Conservation (phyloP, 2,797 vertebrate species). For the Propithecus deckenii region DNA sequence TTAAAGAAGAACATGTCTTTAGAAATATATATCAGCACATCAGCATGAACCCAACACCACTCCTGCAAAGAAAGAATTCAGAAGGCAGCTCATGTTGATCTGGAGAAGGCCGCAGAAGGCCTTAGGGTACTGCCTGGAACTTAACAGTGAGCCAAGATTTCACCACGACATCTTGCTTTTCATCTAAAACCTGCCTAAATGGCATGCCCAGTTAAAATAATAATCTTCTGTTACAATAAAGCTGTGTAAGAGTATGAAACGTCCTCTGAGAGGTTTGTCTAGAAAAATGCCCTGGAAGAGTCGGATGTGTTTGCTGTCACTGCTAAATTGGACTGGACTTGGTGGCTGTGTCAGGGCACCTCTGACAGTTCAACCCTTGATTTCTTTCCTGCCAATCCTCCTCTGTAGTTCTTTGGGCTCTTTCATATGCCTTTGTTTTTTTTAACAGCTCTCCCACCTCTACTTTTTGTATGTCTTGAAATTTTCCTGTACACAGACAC, state of each 20-base stretch:
- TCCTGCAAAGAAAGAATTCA: not conserved
- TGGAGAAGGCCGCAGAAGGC: not conserved
- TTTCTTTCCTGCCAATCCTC: not conserved
- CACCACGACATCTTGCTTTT: not conserved
- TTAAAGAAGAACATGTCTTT: not conserved
- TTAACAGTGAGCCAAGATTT: not conserved
- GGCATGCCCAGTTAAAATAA: not conserved
- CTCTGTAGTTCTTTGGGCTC: not conserved
- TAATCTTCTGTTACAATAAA: not conserved
- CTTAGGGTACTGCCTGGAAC: not conserved
- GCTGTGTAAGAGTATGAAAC: not conserved
- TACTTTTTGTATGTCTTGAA: not conserved
- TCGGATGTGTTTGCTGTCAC: fast-evolving
- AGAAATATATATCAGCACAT: not conserved
- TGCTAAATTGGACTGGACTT: not conserved
- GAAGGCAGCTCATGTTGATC: not conserved
- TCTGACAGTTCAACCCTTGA: not conserved
- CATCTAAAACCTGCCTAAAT: not conserved
- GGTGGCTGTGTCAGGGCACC: not conserved
- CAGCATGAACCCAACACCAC: not conserved
- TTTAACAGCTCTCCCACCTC: not conserved
- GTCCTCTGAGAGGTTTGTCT: not conserved
- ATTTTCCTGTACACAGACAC: not conserved
- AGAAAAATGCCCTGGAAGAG: not conserved
- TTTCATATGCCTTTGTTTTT: not conserved